Evolutionary conservation across 2,797 vertebrate species (phyloP), one percentile per base, ranked within the genome.

Genomic region (Varecia variegata): DNA sequence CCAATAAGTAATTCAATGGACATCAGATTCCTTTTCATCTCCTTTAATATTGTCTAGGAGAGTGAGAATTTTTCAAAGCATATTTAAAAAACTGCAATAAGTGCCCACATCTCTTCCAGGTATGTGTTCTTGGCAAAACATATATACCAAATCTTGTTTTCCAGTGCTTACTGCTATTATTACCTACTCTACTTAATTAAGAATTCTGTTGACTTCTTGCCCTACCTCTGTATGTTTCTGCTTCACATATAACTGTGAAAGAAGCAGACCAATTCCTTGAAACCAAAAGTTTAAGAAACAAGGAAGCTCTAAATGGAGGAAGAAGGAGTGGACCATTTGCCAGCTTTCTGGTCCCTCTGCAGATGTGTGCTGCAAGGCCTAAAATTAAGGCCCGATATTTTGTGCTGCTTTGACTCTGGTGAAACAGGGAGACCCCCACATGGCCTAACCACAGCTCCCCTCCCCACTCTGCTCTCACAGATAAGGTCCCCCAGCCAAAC

Each of bases 171-270:
- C 74, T 89, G 62, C 71, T 85, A 30, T 85, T 93, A 94, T 77
- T 60, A 88, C 9, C 8, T 45, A 43, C 25, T 79, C 62, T 89
- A 40, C 43, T 95, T 97, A 95, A 90, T 96, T 82, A 91, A 90
- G 52, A 43, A 95, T 35, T 76, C 73, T 38, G 27, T 76, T 77
- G 40, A 89, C 32, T 94, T 88, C 67, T 60, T 74, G 18, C 67
- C 52, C 10, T 88, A 86, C 52, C 45, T 95, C 43, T 95, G 20
- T 67, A 65, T 89, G 7, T 67, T 88, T 83, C 60, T 83, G 27
- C 47, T 90, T 91, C 50, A 38, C 56, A 71, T 32, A 76, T 15
- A 86, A n/a, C 82, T 38, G 71, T 94, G 80, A 88, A 91, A 89
- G 40, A 81, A 95, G 45, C 1, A 38, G 50, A 17, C 10, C 90